Evolutionary conservation across 2,113 vertebrate species (phyloP), one percentile per base, ranked within the genome.

Genomic region (Accipiter cooperii): DNA sequence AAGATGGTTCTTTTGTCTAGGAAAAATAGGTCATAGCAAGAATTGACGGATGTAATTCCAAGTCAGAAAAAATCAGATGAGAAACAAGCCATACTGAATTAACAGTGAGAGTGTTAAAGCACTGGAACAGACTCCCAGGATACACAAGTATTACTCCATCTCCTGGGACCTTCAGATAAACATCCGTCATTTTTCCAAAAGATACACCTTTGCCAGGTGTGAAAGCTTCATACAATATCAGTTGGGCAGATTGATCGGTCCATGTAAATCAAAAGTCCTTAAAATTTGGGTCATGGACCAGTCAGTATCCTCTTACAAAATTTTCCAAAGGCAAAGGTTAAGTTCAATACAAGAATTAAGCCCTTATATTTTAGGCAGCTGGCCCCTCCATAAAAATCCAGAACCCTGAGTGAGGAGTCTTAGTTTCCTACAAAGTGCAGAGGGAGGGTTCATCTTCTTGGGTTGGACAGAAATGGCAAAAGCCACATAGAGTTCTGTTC

Each of bases 331-430:
- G 16, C 42, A 52, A 70, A 65, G 2, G 6, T 29, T 14, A 74
- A 61, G 26, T 75, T 36, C 12, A 61, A 9, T 6, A 12, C 6
- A 57, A 57, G 40, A 78, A 78, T 42, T 54, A 90, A 11, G 25
- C 12, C 4, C 2, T 47, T 85, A 19, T 69, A 34, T 54, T 87
- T 93, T 36, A 36, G 64, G 18, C 11, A 90, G 25, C 38, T 75
- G 12, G 1, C 6, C 9, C 5, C n/a, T 66, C 17, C 6, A 1
- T 47, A 26, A 20, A 10, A 55, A 19, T 47, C 5, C 44, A n/a
- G 63, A 75, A 46, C 7, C 15, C 21, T 34, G n/a, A 55, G 8
- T 51, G 17, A 58, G 19, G 26, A 75, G 6, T 68, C 13, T n/a
- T 87, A 6, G 3, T 74, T 91, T 89, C 26, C 31, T 28, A 8